These are phyloP conservation scores for Oreortyx pictus DNA, from an alignment of 2,797 vertebrate genomes.

Conservation along the genomic window DNA sequence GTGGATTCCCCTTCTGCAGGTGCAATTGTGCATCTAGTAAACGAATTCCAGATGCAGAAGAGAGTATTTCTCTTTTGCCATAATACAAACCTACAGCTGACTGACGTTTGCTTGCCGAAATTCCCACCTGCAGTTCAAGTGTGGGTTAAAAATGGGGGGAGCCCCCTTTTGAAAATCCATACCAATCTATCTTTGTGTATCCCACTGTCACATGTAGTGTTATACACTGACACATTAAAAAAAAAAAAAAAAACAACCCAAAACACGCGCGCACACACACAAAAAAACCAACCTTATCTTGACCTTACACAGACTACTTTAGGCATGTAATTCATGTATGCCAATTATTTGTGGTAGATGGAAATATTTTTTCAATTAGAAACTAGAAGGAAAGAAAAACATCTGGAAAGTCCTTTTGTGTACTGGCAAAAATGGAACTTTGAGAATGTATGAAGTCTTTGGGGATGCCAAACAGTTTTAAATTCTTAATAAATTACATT, in stretches of 20 bases:
- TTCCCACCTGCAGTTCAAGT: slow-evolving; percentile 12
- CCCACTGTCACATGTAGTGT: fast-evolving
- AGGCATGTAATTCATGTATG: background rate
- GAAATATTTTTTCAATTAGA: slow-evolving; percentile 8
- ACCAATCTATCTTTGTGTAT: background rate
- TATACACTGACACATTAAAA: fast-evolving
- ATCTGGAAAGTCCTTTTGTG: background rate
- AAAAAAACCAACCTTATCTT: background rate
- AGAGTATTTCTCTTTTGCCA: background rate
- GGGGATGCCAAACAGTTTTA: background rate
- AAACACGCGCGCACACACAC: background rate
- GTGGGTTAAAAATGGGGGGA: background rate
- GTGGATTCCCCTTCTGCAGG: slow-evolving; percentile 34
- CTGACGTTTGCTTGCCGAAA: background rate
- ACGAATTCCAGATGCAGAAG: slow-evolving; percentile 40
- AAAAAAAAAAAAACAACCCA: background rate
- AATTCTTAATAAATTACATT: slow-evolving; percentile 3
- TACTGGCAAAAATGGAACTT: background rate
- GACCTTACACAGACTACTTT: background rate
- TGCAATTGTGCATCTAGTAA: slow-evolving; percentile 43
- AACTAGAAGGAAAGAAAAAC: slow-evolving; percentile 7
- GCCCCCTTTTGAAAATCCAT: background rate
- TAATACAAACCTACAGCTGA: background rate
- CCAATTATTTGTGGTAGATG: background rate
- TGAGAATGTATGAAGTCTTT: background rate